Evolutionary conservation across 92 coral and sea anemone genomes (phyloP).

Genomic region (Zoanthus sansibaricus): DNA sequence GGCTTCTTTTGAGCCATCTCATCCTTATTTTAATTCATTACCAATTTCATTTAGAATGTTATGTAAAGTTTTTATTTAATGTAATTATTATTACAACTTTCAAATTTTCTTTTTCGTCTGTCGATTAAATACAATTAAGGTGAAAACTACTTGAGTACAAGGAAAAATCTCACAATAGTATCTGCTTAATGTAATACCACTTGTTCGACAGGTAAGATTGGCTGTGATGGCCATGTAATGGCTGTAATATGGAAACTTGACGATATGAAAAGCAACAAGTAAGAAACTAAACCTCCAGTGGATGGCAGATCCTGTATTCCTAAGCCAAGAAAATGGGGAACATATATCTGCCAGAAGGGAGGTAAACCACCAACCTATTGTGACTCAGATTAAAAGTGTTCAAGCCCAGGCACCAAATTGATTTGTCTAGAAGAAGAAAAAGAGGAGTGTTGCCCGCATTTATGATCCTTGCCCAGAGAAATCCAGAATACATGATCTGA

Average conservation of each 20-base stretch:
- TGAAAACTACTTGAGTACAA: conserved; percentile 54
- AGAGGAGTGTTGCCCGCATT: no score
- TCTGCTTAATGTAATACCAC: conserved; percentile 64
- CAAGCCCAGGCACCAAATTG: conserved; percentile 62
- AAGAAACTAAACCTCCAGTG: background rate
- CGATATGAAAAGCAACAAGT: conserved; percentile 71
- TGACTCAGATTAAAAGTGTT: conserved; percentile 55
- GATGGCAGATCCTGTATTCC: conserved; percentile 69
- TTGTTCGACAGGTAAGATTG: conserved; percentile 72
- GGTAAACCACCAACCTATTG: conserved; percentile 66
- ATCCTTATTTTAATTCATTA: no score
- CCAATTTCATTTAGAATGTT: no score
- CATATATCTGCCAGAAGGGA: conserved; percentile 70
- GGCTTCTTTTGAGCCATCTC: no score
- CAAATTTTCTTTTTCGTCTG: background rate
- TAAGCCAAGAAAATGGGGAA: conserved; percentile 82
- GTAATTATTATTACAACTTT: no score
- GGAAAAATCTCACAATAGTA: conserved; percentile 64
- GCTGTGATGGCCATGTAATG: conserved; percentile 72
- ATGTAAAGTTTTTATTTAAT: no score
- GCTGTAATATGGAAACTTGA: conserved; percentile 72
- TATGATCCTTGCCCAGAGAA: no score
- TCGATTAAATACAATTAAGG: conserved; percentile 67
- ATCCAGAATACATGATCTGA: no score
- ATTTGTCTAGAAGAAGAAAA: no score